Conservation (phyloP, 2,113 vertebrate species). For the Pedetes capensis region DNA sequence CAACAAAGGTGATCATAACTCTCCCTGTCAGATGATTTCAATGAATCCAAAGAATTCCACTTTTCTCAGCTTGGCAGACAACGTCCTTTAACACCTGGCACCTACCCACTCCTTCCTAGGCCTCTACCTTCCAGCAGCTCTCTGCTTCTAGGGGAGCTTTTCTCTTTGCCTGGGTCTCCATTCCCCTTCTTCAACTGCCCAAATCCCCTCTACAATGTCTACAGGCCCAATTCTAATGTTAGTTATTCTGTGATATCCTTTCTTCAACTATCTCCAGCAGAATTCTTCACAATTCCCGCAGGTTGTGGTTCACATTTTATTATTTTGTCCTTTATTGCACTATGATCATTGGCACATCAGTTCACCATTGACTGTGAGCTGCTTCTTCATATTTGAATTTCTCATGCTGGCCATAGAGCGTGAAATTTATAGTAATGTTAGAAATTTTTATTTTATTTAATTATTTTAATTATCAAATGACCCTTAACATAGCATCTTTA, state of each 20-base stretch:
- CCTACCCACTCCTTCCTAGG: neutral
- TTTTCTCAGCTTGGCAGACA: neutral
- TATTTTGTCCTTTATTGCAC: neutral
- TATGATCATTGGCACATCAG: neutral
- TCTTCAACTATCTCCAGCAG: neutral
- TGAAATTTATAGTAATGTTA: neutral
- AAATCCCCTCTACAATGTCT: neutral
- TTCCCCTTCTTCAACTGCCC: neutral
- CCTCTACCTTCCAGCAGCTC: neutral
- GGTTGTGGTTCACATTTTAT: neutral
- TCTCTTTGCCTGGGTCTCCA: neutral
- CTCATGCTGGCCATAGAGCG: neutral
- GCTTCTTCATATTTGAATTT: neutral
- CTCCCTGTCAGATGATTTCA: neutral
- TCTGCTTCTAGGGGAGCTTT: neutral
- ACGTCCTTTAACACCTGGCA: neutral
- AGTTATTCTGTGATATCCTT: neutral
- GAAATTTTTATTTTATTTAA: neutral
- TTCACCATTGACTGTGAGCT: neutral
- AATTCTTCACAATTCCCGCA: neutral
- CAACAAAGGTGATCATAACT: neutral
- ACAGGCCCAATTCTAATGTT: neutral
- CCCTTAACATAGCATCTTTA: neutral
- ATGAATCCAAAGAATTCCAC: neutral
- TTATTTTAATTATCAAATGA: neutral